A percentile compares a stretch with the other conserved stretches of the same genome.
Conservation (phyloP, 2,113 vertebrate species). For the Gila orcuttii region DNA sequence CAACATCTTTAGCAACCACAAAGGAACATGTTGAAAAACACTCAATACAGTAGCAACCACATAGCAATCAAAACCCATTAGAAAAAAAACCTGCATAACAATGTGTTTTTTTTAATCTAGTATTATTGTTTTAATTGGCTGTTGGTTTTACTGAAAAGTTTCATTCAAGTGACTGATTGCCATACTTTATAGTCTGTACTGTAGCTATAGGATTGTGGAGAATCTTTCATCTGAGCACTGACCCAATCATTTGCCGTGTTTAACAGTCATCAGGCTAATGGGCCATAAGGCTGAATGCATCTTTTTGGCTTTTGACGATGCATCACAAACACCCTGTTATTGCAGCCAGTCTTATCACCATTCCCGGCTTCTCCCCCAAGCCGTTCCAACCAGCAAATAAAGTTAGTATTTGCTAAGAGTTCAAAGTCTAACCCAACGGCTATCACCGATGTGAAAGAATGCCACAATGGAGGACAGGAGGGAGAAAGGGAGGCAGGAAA, state of each 20-base stretch:
- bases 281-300: constrained; percentile 38
- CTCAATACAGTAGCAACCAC: too few species aligned
- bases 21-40: too few species aligned
- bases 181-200: not conserved
- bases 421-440: constrained; percentile 73
- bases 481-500: constrained; percentile 45
- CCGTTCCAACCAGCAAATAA: constrained; percentile 68
- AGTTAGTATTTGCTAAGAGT: constrained; percentile 76
- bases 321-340: constrained; percentile 45
- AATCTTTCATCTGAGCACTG: constrained; percentile 33
- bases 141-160: not conserved
- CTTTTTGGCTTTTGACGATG: constrained; percentile 42
- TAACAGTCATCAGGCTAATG: constrained; percentile 49
- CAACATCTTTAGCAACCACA: too few species aligned
- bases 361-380: constrained; percentile 36
- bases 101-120: too few species aligned
- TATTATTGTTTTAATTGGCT: too few species aligned
- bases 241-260: constrained; percentile 48
- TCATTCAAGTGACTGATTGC: not conserved
- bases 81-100: too few species aligned
- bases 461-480: constrained; percentile 55
- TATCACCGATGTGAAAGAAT: constrained; percentile 77
- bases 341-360: constrained; percentile 37
- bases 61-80: too few species aligned
- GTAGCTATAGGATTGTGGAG: not conserved